phyloP scores from a whole-genome alignment of 2,113 vertebrate species.

The Brachypteracias leptosomus region DNA sequence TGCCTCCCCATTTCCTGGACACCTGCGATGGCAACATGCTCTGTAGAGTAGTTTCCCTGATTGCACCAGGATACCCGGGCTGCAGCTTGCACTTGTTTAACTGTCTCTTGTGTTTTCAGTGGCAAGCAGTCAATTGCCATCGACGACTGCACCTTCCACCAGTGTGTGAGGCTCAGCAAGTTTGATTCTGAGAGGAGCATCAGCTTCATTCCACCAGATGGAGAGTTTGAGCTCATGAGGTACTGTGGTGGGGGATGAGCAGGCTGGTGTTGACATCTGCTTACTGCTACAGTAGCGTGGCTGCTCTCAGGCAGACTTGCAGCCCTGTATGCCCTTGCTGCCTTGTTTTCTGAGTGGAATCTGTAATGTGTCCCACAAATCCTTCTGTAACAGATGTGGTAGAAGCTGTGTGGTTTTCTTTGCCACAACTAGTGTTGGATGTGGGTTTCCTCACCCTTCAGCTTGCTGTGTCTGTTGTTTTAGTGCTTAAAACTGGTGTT shows the following conservation, averaged over 20 bases:
- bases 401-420: background rate
- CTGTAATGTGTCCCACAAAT: background rate
- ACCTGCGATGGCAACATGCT: background rate
- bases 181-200: conserved; percentile 99
- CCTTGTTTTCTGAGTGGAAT: background rate
- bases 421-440: background rate
- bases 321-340: background rate
- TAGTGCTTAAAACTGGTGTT: background rate
- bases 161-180: conserved; percentile 99
- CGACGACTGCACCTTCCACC: conserved; percentile 99
- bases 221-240: conserved; percentile 99
- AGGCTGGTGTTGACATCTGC: background rate
- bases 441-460: background rate
- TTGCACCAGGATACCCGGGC: background rate
- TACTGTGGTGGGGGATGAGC: conserved; percentile 21
- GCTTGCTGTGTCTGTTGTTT: background rate
- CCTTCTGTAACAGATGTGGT: background rate
- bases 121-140: conserved; percentile 99
- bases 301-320: background rate
- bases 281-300: background rate
- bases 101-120: conserved; percentile 63
- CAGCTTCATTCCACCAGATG: conserved; percentile 98
- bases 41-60: conserved; percentile 26
- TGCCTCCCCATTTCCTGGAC: conserved; percentile 13
- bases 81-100: background rate